phyloP scores from a whole-genome alignment of 2,113 vertebrate genomes.

The Gadus chalcogrammus region DNA sequence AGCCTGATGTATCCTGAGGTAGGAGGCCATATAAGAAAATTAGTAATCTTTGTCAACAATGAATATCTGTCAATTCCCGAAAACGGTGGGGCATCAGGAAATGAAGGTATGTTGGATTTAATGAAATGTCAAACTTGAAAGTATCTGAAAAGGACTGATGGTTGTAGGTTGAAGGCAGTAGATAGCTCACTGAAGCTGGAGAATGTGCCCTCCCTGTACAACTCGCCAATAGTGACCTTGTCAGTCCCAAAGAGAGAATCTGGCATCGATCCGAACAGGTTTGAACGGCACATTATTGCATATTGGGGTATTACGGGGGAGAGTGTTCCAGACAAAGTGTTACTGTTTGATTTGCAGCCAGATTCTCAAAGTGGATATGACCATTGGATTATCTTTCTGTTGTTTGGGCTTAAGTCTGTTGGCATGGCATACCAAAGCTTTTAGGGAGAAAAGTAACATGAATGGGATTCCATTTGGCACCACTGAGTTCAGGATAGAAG shows the following conservation, averaged over 20 bases:
- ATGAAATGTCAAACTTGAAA: conserved; percentile 2
- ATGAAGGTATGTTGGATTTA: conserved; percentile 11
- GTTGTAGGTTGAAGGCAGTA: conserved; percentile 8
- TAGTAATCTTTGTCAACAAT: conserved; percentile 4
- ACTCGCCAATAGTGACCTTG: conserved; percentile 5
- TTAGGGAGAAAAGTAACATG: too few relatives aligned
- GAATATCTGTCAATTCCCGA: conserved; percentile 5
- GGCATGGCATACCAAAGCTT: too few relatives aligned
- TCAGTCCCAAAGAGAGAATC: conserved; percentile 12
- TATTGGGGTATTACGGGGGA: neutral
- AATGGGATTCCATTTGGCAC: too few relatives aligned
- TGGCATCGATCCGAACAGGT: conserved; percentile 6
- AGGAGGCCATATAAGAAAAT: conserved; percentile 13
- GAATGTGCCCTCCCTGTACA: conserved; percentile 6
- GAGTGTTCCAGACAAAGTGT: neutral
- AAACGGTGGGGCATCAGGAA: neutral
- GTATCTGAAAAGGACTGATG: neutral
- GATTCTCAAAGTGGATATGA: too few relatives aligned
- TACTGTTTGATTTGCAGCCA: too few relatives aligned
- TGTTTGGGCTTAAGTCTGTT: too few relatives aligned
- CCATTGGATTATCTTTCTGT: too few relatives aligned
- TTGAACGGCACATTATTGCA: conserved; percentile 10
- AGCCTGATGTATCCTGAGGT: conserved; percentile 2
- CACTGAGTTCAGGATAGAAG: too few relatives aligned
- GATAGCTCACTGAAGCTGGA: conserved; percentile 2